Conservation (phyloP, 2,113 vertebrate genomes). For the Eulemur rufifrons region DNA sequence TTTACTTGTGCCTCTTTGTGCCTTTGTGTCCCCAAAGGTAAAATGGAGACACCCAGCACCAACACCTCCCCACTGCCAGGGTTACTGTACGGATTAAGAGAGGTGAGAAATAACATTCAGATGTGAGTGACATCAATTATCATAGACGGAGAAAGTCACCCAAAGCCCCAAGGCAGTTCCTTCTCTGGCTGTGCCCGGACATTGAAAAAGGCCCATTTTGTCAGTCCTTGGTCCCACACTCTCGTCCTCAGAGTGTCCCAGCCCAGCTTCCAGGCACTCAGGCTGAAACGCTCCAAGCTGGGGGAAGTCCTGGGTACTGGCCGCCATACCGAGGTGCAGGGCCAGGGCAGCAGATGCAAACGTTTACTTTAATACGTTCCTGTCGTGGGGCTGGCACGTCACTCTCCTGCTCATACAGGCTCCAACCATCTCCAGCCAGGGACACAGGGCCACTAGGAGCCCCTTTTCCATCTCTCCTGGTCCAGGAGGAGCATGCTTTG, state of each 20-base stretch:
- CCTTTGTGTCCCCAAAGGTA: not conserved
- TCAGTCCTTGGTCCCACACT: not conserved
- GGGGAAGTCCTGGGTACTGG: not conserved
- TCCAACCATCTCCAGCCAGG: not conserved
- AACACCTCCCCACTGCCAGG: too few relatives aligned
- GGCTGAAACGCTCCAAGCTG: not conserved
- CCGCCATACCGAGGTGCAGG: not conserved
- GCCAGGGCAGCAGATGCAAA: not conserved
- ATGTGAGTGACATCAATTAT: not conserved
- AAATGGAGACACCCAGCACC: not conserved
- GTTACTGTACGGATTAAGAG: not conserved
- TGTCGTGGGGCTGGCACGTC: not conserved
- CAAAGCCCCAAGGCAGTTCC: not conserved
- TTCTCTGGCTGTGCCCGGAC: not conserved
- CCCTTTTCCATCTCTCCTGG: not conserved
- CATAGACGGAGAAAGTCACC: not conserved
- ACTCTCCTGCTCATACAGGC: too few relatives aligned
- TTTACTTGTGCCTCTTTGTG: not conserved
- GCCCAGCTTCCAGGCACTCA: not conserved
- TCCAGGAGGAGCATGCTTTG: not conserved
- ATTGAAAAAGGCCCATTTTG: not conserved
- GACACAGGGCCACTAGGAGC: not conserved
- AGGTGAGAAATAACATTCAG: not conserved
- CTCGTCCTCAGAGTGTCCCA: not conserved
- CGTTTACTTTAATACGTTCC: fast-evolving